phyloP scores from a whole-genome alignment of 2,888 invertebrate genomes.

The Drosophila meridiana region DNA sequence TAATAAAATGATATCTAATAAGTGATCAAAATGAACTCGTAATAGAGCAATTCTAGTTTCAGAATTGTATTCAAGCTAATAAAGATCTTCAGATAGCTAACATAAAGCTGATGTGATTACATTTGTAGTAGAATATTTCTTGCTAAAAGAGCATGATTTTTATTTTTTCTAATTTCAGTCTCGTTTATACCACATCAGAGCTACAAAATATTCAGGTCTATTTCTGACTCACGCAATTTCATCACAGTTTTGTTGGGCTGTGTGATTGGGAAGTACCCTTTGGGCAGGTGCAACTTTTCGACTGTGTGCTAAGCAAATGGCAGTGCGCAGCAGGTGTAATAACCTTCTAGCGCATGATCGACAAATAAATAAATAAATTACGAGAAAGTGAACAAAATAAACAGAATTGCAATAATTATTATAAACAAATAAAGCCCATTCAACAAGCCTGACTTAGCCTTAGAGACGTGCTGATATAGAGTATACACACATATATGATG shows the following conservation, averaged over 20 bases:
- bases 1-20: too few species aligned
- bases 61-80: too few species aligned
- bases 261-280: slow-evolving; percentile 7
- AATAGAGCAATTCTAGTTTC: too few species aligned
- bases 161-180: neutral
- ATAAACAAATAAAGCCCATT: neutral
- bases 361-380: slow-evolving; percentile 37
- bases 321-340: slow-evolving; percentile 24
- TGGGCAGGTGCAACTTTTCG: slow-evolving; percentile 15
- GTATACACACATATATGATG: neutral
- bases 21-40: too few species aligned
- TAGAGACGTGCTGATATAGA: neutral
- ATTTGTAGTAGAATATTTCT: neutral
- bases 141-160: neutral
- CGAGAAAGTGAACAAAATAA: slow-evolving; percentile 31
- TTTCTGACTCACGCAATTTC: neutral
- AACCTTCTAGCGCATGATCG: slow-evolving; percentile 15
- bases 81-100: too few species aligned
- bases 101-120: neutral
- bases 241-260: neutral
- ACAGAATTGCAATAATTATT: slow-evolving; percentile 8
- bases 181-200: neutral
- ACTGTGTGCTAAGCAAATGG: slow-evolving; percentile 2
- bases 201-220: neutral
- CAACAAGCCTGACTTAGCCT: neutral